Evolutionary conservation across 2,113 vertebrate genomes (phyloP).

Genomic region (Spizaetus ornatus): DNA sequence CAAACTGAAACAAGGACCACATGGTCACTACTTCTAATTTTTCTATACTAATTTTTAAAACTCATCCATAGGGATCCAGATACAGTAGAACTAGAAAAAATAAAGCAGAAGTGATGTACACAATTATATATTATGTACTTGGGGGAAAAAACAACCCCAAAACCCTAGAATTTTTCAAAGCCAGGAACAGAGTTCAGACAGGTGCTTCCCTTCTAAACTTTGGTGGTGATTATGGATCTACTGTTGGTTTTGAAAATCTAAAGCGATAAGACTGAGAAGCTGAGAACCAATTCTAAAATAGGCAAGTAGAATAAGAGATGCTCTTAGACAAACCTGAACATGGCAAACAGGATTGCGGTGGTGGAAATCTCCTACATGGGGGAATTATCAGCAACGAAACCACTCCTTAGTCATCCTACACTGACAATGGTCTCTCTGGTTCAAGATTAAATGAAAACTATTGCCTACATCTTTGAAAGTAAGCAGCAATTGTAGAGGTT

Average conservation of each 20-base stretch:
- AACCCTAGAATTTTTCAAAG: background rate
- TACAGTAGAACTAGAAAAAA: background rate
- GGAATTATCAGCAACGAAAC: background rate
- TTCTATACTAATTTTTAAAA: background rate
- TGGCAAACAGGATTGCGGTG: background rate
- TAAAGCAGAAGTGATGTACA: background rate
- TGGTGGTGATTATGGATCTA: background rate
- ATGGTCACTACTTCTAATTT: background rate
- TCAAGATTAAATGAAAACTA: background rate
- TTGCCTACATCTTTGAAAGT: background rate
- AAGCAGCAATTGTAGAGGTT: background rate
- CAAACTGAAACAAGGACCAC: background rate
- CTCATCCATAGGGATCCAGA: accelerated
- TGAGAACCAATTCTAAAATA: background rate
- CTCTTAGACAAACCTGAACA: background rate
- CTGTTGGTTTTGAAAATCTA: background rate
- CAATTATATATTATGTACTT: background rate
- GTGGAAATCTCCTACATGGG: background rate
- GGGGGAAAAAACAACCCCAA: accelerated
- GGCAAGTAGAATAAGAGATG: background rate
- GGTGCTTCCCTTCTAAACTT: background rate
- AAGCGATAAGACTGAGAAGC: background rate
- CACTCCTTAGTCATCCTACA: background rate
- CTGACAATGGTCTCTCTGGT: background rate
- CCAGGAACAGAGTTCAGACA: background rate